Base-by-base conservation (phyloP, 2,888 invertebrate species). In the Tetragonisca angustula region DNA sequence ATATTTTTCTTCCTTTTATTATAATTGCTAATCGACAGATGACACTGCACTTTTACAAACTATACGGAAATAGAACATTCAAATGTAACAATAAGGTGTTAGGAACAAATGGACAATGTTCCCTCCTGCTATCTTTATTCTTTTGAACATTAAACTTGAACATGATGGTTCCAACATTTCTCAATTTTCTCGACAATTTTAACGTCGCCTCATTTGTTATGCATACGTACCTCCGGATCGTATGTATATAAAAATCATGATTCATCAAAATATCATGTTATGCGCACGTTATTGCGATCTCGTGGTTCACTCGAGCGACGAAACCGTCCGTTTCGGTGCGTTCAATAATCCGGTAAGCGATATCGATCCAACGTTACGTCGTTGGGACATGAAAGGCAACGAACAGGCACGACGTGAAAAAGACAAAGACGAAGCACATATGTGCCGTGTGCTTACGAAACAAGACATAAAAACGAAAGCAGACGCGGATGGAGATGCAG, bases 341-440 rank as follows among this genome's bases (percentile, higher is more conserved):
- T 75, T 75, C 77, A 69, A 69, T 72, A 76, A 81, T 75, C 72
- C 50, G 52, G 32, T 27, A 56, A 49, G 50, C n/a, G 36, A 68
- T 59, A 76, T 73, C 72, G 84, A 81, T 70, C 43, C n/a, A 27
- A 32, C 59, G 71, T 78, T 75, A 77, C 32, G 56, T 75, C n/a
- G 67, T 17, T 32, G 19, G 2, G 59, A 52, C 59, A 59, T 61
- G n/a, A 61, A 50, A 76, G 36, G 13, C 43, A 49, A 70, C 19
- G 49, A 67, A 67, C 43, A 24, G 24, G 56, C 0, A 62, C 5
- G 15, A 62, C 50, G 43, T 54, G 27, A 19, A 50, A 50, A 56
- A 59, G 27, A n/a, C 24, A 69, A 52, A 64, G 64, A 27, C 24
- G 15, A 24, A 56, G 50, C 3, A n/a, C 32, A 49, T 36, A 65